Base-by-base conservation (phyloP, 2,888 invertebrate species). In the Chamaedrilus cognettii region DNA sequence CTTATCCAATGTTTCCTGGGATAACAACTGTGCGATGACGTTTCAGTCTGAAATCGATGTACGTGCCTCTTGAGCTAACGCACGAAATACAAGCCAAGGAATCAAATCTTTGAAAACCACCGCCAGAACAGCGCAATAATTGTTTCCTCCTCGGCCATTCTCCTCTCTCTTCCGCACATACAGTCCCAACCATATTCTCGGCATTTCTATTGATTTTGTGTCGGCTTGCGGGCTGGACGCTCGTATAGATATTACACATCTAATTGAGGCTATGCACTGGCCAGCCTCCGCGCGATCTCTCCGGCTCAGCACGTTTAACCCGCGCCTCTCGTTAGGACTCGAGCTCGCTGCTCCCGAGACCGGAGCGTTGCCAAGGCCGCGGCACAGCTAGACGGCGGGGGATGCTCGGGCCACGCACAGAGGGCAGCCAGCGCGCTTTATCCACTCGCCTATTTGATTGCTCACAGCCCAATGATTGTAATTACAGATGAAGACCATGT, bases 381-480 rank as follows among this genome's bases (percentile, higher is more conserved):
- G 11, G 56, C 7, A 19, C 23, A 23, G 23, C 23, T 7, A 26
- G 56, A 26, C 11, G 56, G 56, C 23, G 23, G 56, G 23, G 28
- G 56, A 49, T 11, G 19, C 15, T 11, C 15, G 49, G 19, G 55
- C 28, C 55, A 31, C 55, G 30, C 55, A 31, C 30, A n/a, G 30
- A 58, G 58, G 30, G 7, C 19, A 42, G 19, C 42, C 19, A 7
- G 42, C 33, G 60, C 60, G 23, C 26, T 60, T 60, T 7, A 0
- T 49, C 62, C 50, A 51, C 49, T 62, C 62, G 31, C 28, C 62
- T 62, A 62, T 62, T 62, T 51, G 62, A 62, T 62, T 62, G 62
- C 62, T 51, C 51, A 50, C 52, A 19, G 62, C n/a, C 52, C 31
- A 50, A 49, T 62, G 62, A 62, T 62, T 62, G 62, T 32, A 62